Base-by-base conservation (phyloP, 1,140 invertebrate species). In the Conus betulinus region DNA sequence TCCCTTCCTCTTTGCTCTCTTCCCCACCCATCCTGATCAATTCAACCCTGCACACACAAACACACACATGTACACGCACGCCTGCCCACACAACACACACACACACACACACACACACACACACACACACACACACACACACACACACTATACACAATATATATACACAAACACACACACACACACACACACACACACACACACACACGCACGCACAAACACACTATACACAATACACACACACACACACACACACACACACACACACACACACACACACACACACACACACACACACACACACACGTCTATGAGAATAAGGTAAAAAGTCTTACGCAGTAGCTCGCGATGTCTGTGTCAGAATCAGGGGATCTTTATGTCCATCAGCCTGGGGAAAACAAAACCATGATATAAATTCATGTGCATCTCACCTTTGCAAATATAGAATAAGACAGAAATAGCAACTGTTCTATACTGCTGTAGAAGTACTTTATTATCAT, bases 311-410 rank as follows among this genome's bases (percentile, higher is more conserved):
- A 13, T 63, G 11, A 63, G 11, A 63, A 63, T 20, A 63, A 63
- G 10, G 60, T 20, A 63, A 63, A 63, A 63, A n/a, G 23, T 78
- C 78, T 79, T 52, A 79, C 78, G 27, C 78, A 51, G 78, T 39
- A 27, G 78, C 27, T 79, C 51, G 27, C 0, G 55, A 11, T 60
- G 23, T 63, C 51, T 60, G 82, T n/a, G 53, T 63, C 53, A 84
- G 25, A 27, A 84, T 84, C 27, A 84, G 55, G 53, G 82, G 82
- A 63, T 84, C 82, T 67, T 84, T 84, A 51, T 84, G 82, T 5
- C 27, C 57, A 5, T 84, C 82, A 53, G 53, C 52, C 82, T 84
- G 82, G 55, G 10, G 25, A 25, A 83, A 55, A 57, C 20, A n/a
- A 83, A 83, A 11, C 23, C 51, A 83, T 52, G 13, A 79, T 15